These are phyloP conservation scores for Cerastis rubricosa DNA, from an alignment of 2,888 invertebrate genomes.

Conservation along the genomic window DNA sequence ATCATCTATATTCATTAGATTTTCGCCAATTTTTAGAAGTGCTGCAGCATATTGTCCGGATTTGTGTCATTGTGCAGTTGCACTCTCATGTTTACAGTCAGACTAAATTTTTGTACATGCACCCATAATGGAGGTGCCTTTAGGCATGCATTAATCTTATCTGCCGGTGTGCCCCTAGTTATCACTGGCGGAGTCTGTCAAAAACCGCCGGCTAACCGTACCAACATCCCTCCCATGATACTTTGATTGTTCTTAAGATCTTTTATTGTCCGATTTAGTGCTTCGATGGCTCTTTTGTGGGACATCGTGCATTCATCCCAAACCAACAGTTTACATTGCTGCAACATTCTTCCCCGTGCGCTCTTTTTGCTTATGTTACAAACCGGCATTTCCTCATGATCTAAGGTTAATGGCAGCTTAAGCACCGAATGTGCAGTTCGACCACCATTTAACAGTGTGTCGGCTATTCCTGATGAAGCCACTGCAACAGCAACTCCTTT, in stretches of 20 bases:
- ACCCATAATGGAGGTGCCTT: no score
- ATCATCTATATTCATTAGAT: neutral
- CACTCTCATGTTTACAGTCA: neutral
- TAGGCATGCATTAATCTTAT: no score
- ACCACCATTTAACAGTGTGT: no score
- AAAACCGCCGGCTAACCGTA: neutral
- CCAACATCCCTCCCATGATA: neutral
- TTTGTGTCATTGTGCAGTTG: constrained; percentile 56
- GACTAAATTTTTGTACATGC: no score
- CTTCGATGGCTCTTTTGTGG: no score
- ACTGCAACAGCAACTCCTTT: no score
- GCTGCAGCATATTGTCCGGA: constrained; percentile 51
- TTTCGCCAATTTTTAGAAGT: neutral
- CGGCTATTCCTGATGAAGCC: no score
- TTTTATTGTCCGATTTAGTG: neutral
- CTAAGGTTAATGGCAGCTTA: constrained; percentile 54
- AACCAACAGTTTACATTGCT: neutral
- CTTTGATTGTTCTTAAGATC: neutral
- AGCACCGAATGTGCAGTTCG: constrained; percentile 45
- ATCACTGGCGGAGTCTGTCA: neutral
- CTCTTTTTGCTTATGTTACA: constrained; percentile 11
- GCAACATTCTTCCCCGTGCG: neutral
- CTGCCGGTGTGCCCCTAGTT: neutral
- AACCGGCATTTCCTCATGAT: neutral
- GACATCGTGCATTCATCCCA: no score